phyloP scores from a whole-genome alignment of 1,140 invertebrate species.

The Drosophila sturtevanti region DNA sequence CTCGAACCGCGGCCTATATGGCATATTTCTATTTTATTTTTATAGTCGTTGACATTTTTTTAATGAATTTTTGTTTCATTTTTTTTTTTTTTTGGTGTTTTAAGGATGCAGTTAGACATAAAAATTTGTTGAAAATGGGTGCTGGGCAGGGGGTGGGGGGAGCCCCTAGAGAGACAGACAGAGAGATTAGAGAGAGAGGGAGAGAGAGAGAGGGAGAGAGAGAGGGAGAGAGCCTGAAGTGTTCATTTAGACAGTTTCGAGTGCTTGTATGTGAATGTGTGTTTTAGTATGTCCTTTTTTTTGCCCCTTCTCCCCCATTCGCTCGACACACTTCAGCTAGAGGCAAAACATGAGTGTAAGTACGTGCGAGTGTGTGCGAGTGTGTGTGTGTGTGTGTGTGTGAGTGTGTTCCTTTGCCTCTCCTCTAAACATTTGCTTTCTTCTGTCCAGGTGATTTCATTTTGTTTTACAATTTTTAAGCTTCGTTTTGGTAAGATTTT shows the following conservation, averaged over 20 bases:
- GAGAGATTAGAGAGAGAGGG: background rate
- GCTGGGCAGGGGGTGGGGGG: background rate
- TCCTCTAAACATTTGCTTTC: background rate
- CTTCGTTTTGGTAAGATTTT: constrained; percentile 27
- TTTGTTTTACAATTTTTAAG: constrained; percentile 58
- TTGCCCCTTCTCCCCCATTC: too few species aligned
- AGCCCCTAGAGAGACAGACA: background rate
- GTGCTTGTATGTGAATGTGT: constrained; percentile 22
- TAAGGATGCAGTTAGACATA: constrained; percentile 17
- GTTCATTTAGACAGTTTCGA: constrained; percentile 46
- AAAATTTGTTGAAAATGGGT: constrained; percentile 34
- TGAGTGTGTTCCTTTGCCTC: constrained; percentile 7
- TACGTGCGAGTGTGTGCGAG: constrained; percentile 11
- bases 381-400: background rate
- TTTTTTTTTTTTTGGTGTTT: constrained; percentile 20
- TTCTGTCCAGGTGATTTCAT: constrained; percentile 24
- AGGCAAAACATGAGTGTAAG: background rate
- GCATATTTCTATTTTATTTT: constrained; percentile 54
- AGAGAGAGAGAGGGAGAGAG: background rate
- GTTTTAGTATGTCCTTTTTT: constrained; percentile 34
- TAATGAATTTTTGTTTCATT: too few species aligned
- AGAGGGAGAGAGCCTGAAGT: constrained; percentile 25
- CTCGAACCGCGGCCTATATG: constrained; percentile 25
- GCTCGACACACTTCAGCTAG: constrained; percentile 9
- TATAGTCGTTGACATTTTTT: constrained; percentile 62